Evolutionary conservation across 2,888 invertebrate genomes (phyloP), one percentile per base, ranked within the genome.

Genomic region (Pterostichus niger): DNA sequence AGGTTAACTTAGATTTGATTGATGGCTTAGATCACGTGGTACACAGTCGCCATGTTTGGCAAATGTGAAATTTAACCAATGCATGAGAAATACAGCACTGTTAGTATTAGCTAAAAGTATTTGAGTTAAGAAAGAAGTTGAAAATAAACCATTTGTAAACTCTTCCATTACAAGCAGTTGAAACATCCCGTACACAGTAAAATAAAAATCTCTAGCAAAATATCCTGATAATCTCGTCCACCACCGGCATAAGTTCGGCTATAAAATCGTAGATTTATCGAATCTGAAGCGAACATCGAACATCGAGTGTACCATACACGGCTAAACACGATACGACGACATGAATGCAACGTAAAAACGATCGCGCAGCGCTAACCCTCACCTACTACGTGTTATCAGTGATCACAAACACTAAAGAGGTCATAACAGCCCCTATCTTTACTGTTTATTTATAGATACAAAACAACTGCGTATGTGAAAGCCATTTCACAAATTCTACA

Each of bases 361-460:
- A 31, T 64, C 35, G 61, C n/a, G 61, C 11, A n/a, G 10, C 56
- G 15, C 56, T 4, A 7, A 17, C 56, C 56, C 7, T 61, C 33
- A 17, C 1, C 68, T 44, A 71, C 68, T 44, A 71, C 68, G 33
- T 24, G 52, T 46, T 76, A 76, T 76, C 76, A 76, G 54, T 13
- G 33, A 76, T 76, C 76, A 15, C 24, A 54, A 31, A 76, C 75
- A 75, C 76, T 76, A 76, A 76, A 56, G 76, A 76, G 54, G 56
- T 76, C 56, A 76, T 76, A 76, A 76, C 56, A 49, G 56, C 17
- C 35, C 33, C 76, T 76, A 76, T 76, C 76, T 76, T 56, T 31
- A 76, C 54, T 52, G 76, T 35, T 54, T 76, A 76, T 76, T 76
- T 76, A 76, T 76, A 52, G 54, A 40, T 35, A 76, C 76, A 76